These are phyloP conservation scores for Muscicapa striata DNA, from an alignment of 2,797 vertebrate genomes.

Conservation along the genomic window DNA sequence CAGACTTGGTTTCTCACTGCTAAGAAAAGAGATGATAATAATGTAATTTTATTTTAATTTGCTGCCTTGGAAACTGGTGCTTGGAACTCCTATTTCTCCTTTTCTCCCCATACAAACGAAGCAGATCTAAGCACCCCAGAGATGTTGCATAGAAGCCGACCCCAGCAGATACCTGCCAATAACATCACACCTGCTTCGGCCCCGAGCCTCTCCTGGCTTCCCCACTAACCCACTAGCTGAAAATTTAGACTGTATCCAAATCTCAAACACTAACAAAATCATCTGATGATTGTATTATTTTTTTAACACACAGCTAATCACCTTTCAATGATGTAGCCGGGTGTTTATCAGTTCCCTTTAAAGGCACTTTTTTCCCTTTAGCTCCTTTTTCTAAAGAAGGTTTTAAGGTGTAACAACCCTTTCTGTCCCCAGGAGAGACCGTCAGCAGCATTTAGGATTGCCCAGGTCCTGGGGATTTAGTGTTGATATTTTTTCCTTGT, in stretches of 20 bases:
- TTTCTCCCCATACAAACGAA: constrained; percentile 49
- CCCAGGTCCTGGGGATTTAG: neutral
- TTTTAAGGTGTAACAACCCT: constrained; percentile 16
- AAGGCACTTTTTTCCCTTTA: constrained; percentile 49
- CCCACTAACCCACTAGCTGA: constrained; percentile 50
- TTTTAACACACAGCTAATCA: constrained; percentile 57
- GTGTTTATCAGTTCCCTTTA: constrained; percentile 47
- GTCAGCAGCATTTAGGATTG: neutral
- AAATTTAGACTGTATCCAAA: constrained; percentile 18
- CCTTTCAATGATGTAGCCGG: neutral
- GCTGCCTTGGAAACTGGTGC: constrained; percentile 52
- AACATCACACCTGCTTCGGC: constrained; percentile 21
- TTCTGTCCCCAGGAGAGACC: neutral
- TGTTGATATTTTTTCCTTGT: constrained; percentile 41
- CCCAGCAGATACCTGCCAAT: constrained; percentile 23
- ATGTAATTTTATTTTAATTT: constrained; percentile 66
- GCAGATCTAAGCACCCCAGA: constrained; percentile 37
- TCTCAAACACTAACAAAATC: constrained; percentile 23
- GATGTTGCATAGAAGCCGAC: neutral
- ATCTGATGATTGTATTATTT: neutral
- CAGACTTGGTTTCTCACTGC: constrained; percentile 70
- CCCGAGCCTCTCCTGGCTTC: neutral
- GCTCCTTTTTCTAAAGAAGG: neutral
- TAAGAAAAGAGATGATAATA: constrained; percentile 51
- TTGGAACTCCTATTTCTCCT: constrained; percentile 33